Evolutionary conservation across 2,888 invertebrate species (phyloP).

Genomic region (Rhagophthalmus giganteus): DNA sequence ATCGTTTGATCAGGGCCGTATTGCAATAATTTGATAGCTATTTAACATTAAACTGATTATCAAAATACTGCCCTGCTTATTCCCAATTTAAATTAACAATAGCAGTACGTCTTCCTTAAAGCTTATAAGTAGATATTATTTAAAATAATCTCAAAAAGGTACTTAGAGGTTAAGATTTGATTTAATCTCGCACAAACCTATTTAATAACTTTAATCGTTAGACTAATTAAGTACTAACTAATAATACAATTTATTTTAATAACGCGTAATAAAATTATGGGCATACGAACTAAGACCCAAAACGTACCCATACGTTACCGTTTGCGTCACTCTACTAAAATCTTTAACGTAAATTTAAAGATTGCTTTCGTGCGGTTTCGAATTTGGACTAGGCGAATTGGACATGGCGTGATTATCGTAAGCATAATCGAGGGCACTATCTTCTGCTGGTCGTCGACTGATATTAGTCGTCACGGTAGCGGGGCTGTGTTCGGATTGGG

Average conservation of each 20-base stretch:
- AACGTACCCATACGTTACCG: too few species aligned
- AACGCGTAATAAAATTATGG: too few species aligned
- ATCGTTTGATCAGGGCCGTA: too few species aligned
- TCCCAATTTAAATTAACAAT: too few species aligned
- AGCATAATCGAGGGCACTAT: slow-evolving; percentile 74
- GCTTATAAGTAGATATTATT: too few species aligned
- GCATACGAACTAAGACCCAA: neutral
- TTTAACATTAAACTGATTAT: too few species aligned
- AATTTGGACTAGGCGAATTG: slow-evolving; percentile 63
- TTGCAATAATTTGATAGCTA: too few species aligned
- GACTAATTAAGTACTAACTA: neutral
- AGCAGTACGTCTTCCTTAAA: too few species aligned
- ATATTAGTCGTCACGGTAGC: slow-evolving; percentile 71
- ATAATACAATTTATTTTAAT: neutral
- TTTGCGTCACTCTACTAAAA: neutral
- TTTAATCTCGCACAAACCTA: neutral
- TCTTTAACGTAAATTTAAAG: slow-evolving; percentile 16
- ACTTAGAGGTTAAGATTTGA: neutral
- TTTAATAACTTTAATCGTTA: neutral
- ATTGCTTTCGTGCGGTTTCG: slow-evolving; percentile 35
- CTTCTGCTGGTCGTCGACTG: slow-evolving; percentile 75
- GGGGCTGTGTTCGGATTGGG: slow-evolving; percentile 49
- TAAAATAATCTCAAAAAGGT: neutral
- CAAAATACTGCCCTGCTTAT: too few species aligned
- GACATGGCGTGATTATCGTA: slow-evolving; percentile 80